These are phyloP conservation scores for Halocaridina rubra DNA, from an alignment of 2,888 invertebrate genomes.

Conservation along the genomic window DNA sequence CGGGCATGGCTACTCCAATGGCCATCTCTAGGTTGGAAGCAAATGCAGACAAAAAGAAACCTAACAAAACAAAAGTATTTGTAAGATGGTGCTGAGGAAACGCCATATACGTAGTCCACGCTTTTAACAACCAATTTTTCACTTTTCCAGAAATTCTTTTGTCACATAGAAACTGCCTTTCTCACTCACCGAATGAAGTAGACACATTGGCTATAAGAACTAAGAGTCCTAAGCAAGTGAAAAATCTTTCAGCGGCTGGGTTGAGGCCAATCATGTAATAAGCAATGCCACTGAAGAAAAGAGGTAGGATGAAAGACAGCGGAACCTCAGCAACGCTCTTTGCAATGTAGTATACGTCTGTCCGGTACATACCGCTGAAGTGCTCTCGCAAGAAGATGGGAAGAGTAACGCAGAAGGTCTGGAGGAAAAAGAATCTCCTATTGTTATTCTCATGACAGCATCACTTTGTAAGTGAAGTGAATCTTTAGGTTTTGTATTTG, in stretches of 20 bases:
- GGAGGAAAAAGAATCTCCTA: no score
- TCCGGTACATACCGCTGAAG: constrained; percentile 88
- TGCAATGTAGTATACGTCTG: constrained; percentile 89
- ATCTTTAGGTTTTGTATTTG: no score
- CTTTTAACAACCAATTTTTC: no score
- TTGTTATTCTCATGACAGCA: no score
- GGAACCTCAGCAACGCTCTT: constrained; percentile 92
- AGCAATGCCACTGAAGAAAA: constrained; percentile 77
- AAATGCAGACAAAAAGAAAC: constrained; percentile 90
- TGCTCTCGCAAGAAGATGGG: constrained; percentile 91
- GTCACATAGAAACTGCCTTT: no score
- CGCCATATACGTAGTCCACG: no score
- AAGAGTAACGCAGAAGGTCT: constrained; percentile 71
- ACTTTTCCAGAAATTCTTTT: no score
- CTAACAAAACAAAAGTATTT: no score
- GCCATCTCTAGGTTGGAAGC: constrained; percentile 88
- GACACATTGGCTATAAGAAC: constrained; percentile 87
- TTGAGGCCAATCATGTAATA: constrained; percentile 92
- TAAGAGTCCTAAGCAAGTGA: constrained; percentile 76
- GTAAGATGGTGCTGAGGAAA: no score
- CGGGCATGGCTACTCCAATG: constrained; percentile 88
- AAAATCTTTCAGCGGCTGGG: constrained; percentile 75
- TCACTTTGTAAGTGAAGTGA: no score
- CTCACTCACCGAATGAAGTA: constrained; percentile 64
- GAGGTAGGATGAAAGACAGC: constrained; percentile 74